A percentile compares a stretch with the other conserved stretches of the same genome.
phyloP scores from a whole-genome alignment of 30 jellyfish, hydroid and myxozoan genomes.

The Aurelia aurita complex sp. Pacific region DNA sequence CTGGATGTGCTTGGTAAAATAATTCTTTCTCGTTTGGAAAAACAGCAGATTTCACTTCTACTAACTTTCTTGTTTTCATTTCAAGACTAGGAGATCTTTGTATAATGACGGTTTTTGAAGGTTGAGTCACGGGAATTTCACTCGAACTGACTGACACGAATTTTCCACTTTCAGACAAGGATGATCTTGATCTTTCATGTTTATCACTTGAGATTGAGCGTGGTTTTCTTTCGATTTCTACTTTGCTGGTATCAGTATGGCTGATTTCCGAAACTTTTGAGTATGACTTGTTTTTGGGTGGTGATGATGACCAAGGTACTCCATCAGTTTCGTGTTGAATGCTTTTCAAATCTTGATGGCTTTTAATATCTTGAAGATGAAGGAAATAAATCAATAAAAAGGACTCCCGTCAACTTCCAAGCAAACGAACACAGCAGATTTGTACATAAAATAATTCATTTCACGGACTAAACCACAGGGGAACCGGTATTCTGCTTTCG shows the following conservation, averaged over 20 bases:
- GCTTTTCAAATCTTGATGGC: neutral
- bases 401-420: no score
- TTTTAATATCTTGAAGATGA: neutral
- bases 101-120: slow-evolving; percentile 54
- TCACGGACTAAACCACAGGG: no score
- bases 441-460: no score
- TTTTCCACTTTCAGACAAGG: slow-evolving; percentile 29
- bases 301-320: neutral
- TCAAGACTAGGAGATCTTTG: slow-evolving; percentile 27
- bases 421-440: no score
- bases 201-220: no score
- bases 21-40: slow-evolving; percentile 25
- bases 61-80: neutral
- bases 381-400: no score
- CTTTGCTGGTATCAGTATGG: no score
- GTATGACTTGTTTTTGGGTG: no score
- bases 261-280: no score
- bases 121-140: slow-evolving; percentile 75
- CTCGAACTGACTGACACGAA: slow-evolving; percentile 80
- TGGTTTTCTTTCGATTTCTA: no score
- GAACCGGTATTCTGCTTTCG: no score
- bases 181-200: neutral
- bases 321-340: neutral
- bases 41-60: slow-evolving; percentile 34
- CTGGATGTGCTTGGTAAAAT: slow-evolving; percentile 1